A percentile compares a stretch with the other conserved stretches of the same genome.
Evolutionary conservation across 2,888 invertebrate genomes (phyloP).

Genomic region (Mimumesa dahlbomi): DNA sequence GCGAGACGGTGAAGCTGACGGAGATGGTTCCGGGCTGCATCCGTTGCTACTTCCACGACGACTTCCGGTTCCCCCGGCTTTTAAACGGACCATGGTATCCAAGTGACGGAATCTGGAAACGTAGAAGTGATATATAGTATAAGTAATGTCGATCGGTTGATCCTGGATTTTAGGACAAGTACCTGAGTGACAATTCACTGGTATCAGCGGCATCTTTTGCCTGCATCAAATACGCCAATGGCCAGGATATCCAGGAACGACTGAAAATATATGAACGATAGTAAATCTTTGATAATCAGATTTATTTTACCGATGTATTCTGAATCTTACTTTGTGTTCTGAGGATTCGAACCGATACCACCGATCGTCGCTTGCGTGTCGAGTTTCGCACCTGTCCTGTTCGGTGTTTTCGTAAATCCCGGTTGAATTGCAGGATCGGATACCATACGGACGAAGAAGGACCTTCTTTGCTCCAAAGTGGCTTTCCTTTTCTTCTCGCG

Average conservation of each 20-base stretch:
- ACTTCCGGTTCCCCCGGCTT: conserved; percentile 81
- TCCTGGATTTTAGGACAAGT: not conserved
- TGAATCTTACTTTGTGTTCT: conserved; percentile 50
- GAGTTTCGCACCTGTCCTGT: conserved; percentile 74
- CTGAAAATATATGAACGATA: conserved; percentile 79
- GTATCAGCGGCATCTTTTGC: conserved; percentile 85
- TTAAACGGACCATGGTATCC: conserved; percentile 91
- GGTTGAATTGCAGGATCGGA: conserved; percentile 94
- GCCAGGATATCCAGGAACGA: conserved; percentile 96
- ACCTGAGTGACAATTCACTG: conserved; percentile 91
- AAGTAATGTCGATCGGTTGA: not conserved
- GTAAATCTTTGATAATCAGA: not conserved
- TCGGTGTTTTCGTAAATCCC: conserved; percentile 78
- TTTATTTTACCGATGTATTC: not conserved
- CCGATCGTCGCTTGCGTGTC: conserved; percentile 76
- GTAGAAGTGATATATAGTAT: no score
- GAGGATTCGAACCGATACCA: conserved; percentile 72
- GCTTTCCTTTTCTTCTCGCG: conserved; percentile 88
- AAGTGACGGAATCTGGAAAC: conserved; percentile 90
- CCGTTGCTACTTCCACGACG: conserved; percentile 84
- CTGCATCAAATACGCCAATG: conserved; percentile 92
- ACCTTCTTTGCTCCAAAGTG: conserved; percentile 93
- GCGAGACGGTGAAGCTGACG: conserved; percentile 78
- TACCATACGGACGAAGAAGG: conserved; percentile 98
- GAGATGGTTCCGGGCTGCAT: conserved; percentile 87